Evolutionary conservation across 2,113 vertebrate genomes (phyloP).

Genomic region (Peromyscus californicus): DNA sequence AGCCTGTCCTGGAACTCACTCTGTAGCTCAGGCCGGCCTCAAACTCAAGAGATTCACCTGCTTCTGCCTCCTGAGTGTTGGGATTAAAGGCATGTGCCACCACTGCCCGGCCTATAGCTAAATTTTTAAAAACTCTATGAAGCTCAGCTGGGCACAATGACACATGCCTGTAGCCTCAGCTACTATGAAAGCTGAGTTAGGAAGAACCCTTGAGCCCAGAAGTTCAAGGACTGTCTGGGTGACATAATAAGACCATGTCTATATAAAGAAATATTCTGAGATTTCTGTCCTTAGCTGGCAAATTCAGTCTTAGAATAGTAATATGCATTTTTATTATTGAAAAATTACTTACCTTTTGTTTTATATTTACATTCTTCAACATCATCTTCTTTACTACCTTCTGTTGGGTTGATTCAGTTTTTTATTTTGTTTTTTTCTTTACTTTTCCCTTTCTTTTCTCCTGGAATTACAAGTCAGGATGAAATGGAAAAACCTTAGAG

Average conservation of each 20-base stretch:
- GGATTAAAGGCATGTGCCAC: too few species aligned
- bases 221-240: neutral
- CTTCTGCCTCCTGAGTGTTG: too few species aligned
- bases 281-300: neutral
- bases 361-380: slow-evolving; percentile 43
- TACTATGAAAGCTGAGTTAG: neutral
- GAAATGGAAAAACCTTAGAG: slow-evolving; percentile 17
- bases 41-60: too few species aligned
- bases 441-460: neutral
- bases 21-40: too few species aligned
- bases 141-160: too few species aligned
- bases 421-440: neutral
- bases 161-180: neutral
- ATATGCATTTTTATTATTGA: slow-evolving; percentile 38
- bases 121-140: too few species aligned
- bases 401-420: neutral
- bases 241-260: neutral
- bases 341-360: neutral
- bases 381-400: neutral
- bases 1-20: too few species aligned
- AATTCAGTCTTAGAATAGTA: slow-evolving; percentile 46
- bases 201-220: neutral
- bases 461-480: neutral
- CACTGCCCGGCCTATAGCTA: too few species aligned
- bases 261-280: neutral